These are phyloP conservation scores for Podocnemis expansa DNA, from an alignment of 2,113 vertebrate genomes.

Conservation along the genomic window DNA sequence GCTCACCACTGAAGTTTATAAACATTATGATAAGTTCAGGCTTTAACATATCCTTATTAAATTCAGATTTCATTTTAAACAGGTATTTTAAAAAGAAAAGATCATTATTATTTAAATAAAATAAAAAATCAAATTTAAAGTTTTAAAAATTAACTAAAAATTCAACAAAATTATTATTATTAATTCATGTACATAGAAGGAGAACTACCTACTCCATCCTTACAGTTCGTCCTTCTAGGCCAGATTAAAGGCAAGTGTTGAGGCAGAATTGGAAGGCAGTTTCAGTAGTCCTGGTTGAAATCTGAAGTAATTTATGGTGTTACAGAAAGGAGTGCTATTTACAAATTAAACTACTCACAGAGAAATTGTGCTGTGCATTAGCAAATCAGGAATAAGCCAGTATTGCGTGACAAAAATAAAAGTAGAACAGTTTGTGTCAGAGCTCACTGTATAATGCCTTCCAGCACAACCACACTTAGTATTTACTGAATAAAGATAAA, in stretches of 20 bases:
- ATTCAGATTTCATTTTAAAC: not conserved
- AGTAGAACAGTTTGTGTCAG: slow-evolving; percentile 46
- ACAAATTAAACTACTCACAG: slow-evolving; percentile 8
- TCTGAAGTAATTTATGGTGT: slow-evolving; percentile 55
- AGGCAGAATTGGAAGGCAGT: slow-evolving; percentile 21
- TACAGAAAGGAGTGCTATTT: slow-evolving; percentile 60
- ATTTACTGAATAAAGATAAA: slow-evolving; percentile 66
- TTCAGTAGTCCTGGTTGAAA: slow-evolving; percentile 60
- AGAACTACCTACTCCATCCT: not conserved
- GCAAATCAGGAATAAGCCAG: slow-evolving; percentile 56
- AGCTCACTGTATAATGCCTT: slow-evolving; percentile 46
- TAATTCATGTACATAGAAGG: not conserved
- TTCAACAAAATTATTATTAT: too few species aligned
- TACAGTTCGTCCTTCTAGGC: not conserved
- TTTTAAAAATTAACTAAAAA: not conserved
- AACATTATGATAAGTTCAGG: not conserved
- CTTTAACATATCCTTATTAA: not conserved
- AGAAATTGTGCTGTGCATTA: slow-evolving; percentile 60
- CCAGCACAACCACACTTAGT: slow-evolving; percentile 61
- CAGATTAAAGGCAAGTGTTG: not conserved
- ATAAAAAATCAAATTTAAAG: not conserved
- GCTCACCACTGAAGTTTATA: too few species aligned
- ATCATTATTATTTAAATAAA: not conserved
- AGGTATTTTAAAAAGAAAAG: not conserved
- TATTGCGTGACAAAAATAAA: slow-evolving; percentile 63